Conservation (phyloP, 2,888 invertebrate genomes). For the Pachydiplax longipennis region DNA sequence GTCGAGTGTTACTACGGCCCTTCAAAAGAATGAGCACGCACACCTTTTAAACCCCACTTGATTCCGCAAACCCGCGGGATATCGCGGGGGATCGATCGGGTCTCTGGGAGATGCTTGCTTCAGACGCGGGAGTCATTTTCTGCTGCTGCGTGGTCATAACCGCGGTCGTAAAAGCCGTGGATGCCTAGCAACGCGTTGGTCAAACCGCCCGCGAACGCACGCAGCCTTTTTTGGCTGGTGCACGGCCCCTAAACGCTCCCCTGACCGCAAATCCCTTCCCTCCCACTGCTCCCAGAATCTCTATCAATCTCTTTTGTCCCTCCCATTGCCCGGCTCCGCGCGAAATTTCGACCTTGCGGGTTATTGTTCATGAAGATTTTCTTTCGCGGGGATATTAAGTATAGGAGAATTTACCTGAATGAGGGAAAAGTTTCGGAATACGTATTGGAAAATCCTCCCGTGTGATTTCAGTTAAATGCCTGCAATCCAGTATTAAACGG, state of each 20-base stretch:
- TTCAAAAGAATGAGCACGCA: neutral
- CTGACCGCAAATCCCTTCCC: constrained; percentile 15
- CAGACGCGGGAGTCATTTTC: neutral
- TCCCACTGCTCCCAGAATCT: neutral
- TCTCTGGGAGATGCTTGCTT: neutral
- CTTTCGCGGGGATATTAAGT: no score
- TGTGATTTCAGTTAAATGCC: no score
- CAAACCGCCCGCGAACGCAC: neutral
- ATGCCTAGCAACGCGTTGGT: neutral
- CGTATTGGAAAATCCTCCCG: no score
- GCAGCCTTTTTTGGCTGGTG: neutral
- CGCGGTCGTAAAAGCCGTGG: neutral
- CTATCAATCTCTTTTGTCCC: neutral
- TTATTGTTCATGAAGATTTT: no score
- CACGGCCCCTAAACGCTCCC: constrained; percentile 29
- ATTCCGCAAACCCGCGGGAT: neutral
- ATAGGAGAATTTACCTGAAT: no score
- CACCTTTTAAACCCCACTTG: neutral
- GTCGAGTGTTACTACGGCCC: neutral
- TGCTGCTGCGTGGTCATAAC: neutral
- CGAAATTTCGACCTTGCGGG: neutral
- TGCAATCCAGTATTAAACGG: no score
- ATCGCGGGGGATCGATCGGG: neutral
- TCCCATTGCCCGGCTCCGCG: neutral
- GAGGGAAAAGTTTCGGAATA: no score